These are phyloP conservation scores for Echinarachnius parma DNA, from an alignment of 53 echinoderm and acorn worm genomes.

Conservation along the genomic window DNA sequence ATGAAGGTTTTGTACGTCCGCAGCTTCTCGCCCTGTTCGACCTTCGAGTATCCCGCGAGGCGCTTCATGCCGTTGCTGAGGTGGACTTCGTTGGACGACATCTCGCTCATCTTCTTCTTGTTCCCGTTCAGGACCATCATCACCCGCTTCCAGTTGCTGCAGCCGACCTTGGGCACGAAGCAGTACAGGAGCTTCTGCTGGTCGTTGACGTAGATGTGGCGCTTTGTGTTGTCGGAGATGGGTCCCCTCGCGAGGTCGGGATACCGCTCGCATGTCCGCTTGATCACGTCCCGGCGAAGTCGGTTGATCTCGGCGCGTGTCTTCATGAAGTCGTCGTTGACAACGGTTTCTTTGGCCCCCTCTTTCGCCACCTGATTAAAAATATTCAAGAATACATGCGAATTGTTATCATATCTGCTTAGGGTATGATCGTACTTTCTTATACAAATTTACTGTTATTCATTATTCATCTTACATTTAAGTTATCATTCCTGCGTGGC, in stretches of 20 bases:
- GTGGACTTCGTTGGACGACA: conserved; percentile 80
- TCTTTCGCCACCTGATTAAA: too few species aligned
- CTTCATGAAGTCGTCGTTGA: conserved; percentile 59
- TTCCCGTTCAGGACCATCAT: conserved; percentile 79
- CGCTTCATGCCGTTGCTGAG: conserved; percentile 74
- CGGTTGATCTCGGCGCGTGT: conserved; percentile 50
- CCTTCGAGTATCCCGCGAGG: conserved; percentile 43
- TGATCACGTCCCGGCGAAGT: conserved; percentile 38
- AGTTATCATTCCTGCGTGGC: too few species aligned
- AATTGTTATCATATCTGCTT: too few species aligned
- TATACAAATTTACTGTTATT: too few species aligned
- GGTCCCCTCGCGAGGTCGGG: conserved; percentile 56
- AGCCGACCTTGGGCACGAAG: conserved; percentile 81
- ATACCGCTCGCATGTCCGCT: conserved; percentile 48
- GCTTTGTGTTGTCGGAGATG: conserved; percentile 61
- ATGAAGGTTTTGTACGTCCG: conserved; percentile 75
- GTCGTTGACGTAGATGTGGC: conserved; percentile 73
- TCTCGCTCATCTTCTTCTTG: conserved; percentile 48
- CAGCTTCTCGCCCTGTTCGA: conserved; percentile 54
- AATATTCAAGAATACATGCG: too few species aligned
- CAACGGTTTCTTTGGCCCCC: too few species aligned
- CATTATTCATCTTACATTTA: too few species aligned
- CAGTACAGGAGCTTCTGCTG: conserved; percentile 74
- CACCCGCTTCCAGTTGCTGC: conserved; percentile 93
- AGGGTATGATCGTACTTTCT: too few species aligned